Conservation (phyloP, 2,797 vertebrate species). For the Pseudocheirus occidentalis region DNA sequence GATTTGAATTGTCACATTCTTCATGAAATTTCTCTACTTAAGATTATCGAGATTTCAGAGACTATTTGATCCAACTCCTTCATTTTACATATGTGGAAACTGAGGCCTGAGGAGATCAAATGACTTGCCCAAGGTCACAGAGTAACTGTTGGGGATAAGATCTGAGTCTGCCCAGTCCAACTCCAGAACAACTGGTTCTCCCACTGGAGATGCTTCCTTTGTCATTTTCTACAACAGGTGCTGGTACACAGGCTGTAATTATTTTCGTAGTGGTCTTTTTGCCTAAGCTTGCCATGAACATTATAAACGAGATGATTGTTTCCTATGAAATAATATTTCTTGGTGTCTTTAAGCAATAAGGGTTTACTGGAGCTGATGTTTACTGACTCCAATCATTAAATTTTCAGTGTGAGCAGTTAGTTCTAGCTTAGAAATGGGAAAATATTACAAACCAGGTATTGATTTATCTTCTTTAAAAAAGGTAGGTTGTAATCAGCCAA, state of each 20-base stretch:
- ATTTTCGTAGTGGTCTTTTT: not conserved
- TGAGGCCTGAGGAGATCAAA: not conserved
- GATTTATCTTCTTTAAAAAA: not conserved
- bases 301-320: not conserved
- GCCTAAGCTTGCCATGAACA: not conserved
- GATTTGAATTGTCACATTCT: not conserved
- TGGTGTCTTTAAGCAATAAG: not conserved
- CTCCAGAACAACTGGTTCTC: not conserved
- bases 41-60: not conserved
- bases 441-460: not conserved
- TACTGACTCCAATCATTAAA: not conserved
- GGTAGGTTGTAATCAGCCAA: not conserved
- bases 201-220: not conserved
- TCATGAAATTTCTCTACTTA: not conserved
- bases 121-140: not conserved
- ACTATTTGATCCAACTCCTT: not conserved
- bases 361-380: not conserved
- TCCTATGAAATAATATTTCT: not conserved
- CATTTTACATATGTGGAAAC: slow-evolving; percentile 1
- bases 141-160: not conserved
- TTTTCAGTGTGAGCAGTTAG: not conserved
- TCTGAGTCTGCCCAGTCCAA: not conserved
- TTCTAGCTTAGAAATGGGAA: not conserved
- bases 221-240: not conserved
- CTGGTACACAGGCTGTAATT: not conserved